A percentile compares a stretch with the other conserved stretches of the same genome.
Evolutionary conservation across 2,113 vertebrate genomes (phyloP).

Genomic region (Platysteira castanea): DNA sequence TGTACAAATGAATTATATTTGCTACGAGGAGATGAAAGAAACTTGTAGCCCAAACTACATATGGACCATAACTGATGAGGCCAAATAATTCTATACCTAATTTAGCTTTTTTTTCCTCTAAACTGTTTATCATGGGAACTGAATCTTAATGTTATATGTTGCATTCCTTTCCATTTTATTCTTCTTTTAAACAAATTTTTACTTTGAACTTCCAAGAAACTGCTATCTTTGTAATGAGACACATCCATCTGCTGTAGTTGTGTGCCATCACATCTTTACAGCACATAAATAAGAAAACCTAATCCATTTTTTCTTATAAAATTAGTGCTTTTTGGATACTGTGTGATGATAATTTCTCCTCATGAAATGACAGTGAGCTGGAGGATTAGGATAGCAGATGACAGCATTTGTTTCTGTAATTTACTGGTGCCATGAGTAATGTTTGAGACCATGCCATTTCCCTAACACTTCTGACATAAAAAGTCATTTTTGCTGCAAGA

Average conservation of each 20-base stretch:
- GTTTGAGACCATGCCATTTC: not conserved
- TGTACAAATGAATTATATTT: not conserved
- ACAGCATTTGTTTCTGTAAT: not conserved
- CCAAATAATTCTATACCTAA: not conserved
- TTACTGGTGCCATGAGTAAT: not conserved
- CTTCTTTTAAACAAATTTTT: not conserved
- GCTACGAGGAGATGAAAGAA: not conserved
- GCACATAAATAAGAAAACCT: not conserved
- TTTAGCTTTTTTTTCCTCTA: not conserved
- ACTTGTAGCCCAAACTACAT: not conserved
- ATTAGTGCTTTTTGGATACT: not conserved
- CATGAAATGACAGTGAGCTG: not conserved
- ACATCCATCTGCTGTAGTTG: not conserved
- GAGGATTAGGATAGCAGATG: not conserved
- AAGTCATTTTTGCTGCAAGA: not conserved
- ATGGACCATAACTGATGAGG: not conserved
- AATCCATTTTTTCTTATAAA: not conserved
- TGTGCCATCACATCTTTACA: not conserved
- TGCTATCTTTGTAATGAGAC: not conserved
- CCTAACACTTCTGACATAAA: not conserved
- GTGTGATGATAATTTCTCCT: not conserved
- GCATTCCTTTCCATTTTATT: not conserved
- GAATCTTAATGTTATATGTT: not conserved
- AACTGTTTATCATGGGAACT: not conserved
- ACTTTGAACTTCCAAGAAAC: not conserved